Conservation (phyloP, 2,888 invertebrate species). For the Gibbula magus region DNA sequence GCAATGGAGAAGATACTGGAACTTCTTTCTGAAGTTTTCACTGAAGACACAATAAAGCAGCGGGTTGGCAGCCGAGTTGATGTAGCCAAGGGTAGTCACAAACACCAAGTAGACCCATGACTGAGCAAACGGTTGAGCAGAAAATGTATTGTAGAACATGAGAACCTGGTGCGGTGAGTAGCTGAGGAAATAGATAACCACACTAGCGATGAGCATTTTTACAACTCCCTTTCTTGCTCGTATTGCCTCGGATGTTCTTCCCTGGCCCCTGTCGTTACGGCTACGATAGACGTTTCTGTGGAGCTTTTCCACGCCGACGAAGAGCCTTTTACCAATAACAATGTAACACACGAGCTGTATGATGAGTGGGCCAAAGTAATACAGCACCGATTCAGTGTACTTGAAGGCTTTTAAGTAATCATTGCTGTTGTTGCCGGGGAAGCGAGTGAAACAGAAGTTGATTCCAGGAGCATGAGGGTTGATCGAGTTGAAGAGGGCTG, state of each 20-base stretch:
- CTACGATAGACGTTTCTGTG: conserved; percentile 55
- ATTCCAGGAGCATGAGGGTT: conserved; percentile 45
- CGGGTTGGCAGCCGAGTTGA: conserved; percentile 75
- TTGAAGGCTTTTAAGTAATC: conserved; percentile 63
- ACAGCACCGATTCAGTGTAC: conserved; percentile 71
- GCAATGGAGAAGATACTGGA: conserved; percentile 59
- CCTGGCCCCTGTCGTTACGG: conserved; percentile 29
- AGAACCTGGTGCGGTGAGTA: conserved; percentile 76
- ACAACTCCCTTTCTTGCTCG: conserved; percentile 75
- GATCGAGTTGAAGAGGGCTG: conserved; percentile 69
- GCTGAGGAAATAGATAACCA: conserved; percentile 76
- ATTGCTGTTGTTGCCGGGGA: conserved; percentile 53
- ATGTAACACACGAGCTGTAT: conserved; percentile 73
- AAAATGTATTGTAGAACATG: conserved; percentile 72
- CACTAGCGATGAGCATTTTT: conserved; percentile 77
- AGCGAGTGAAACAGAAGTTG: conserved; percentile 66
- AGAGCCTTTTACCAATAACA: conserved; percentile 71
- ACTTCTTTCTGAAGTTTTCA: conserved; percentile 71
- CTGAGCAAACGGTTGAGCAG: conserved; percentile 64
- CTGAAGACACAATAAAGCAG: conserved; percentile 75
- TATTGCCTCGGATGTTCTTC: conserved; percentile 63
- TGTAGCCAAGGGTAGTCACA: conserved; percentile 73
- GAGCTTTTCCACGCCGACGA: conserved; percentile 68
- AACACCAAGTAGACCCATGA: conserved; percentile 72
- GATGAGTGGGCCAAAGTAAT: conserved; percentile 73